phyloP scores from a whole-genome alignment of 1,140 invertebrate genomes.

The Protaetia brevitarsis region DNA sequence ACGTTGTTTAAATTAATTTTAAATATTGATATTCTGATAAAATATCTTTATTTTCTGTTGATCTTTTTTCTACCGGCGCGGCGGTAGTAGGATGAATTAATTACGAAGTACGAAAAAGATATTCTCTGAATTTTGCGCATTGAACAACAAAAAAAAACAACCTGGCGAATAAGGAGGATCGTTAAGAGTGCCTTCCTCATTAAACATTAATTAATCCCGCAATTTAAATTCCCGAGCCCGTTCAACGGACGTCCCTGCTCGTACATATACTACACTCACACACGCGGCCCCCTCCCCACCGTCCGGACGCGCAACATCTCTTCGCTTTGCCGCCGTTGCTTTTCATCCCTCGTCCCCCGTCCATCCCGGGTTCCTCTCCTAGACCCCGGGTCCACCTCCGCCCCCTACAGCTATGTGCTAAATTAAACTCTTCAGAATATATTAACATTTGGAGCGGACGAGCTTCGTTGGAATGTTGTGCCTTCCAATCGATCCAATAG shows the following conservation, averaged over 20 bases:
- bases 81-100: too few species aligned
- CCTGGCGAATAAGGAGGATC: too few species aligned
- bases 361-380: background rate
- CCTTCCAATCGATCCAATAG: constrained; percentile 27
- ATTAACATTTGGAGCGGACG: constrained; percentile 46
- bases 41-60: too few species aligned
- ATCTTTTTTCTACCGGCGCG: too few species aligned
- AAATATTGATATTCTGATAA: too few species aligned
- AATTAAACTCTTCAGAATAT: constrained; percentile 49
- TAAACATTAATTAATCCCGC: too few species aligned
- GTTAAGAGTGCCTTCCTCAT: too few species aligned
- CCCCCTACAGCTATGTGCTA: constrained; percentile 46
- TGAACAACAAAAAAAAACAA: too few species aligned
- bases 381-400: constrained; percentile 26
- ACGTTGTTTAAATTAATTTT: too few species aligned
- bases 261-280: constrained; percentile 6
- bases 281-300: constrained; percentile 19
- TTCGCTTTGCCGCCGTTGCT: background rate
- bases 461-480: constrained; percentile 28
- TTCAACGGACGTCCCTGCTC: background rate
- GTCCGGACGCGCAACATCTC: background rate
- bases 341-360: constrained; percentile 18
- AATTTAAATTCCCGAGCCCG: too few species aligned
- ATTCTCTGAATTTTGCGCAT: too few species aligned
- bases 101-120: too few species aligned